Evolutionary conservation across 2,888 invertebrate genomes (phyloP).

Genomic region (Lumbricus terrestris): DNA sequence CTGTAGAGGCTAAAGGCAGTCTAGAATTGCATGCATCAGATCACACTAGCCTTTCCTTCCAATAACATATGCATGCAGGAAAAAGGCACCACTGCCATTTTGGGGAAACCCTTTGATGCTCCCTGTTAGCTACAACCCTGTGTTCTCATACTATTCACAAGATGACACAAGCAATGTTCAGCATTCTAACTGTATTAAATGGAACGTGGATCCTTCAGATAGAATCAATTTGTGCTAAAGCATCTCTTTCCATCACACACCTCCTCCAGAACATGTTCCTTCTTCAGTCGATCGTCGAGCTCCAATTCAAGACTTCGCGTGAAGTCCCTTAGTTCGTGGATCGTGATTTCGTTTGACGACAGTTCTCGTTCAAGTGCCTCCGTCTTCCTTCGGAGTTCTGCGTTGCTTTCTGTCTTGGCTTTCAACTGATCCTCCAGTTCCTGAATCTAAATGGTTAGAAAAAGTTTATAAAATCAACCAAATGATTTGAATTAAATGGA

Average conservation of each 20-base stretch:
- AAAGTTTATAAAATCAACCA: background rate
- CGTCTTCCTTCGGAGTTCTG: conserved; percentile 62
- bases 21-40: no score
- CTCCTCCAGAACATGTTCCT: conserved; percentile 14
- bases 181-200: background rate
- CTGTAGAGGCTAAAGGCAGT: no score
- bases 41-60: no score
- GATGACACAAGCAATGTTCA: no score
- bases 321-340: conserved; percentile 73
- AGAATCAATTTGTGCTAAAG: background rate
- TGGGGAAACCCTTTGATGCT: no score
- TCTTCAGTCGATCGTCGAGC: conserved; percentile 62
- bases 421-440: conserved; percentile 71
- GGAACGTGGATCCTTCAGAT: background rate
- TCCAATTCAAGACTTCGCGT: conserved; percentile 76
- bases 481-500: background rate
- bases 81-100: no score
- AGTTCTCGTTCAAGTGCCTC: conserved; percentile 72
- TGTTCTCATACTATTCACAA: no score
- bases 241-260: background rate
- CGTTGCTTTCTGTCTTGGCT: conserved; percentile 48
- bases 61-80: no score
- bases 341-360: conserved; percentile 75
- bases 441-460: conserved; percentile 67
- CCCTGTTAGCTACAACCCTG: no score